phyloP scores from a whole-genome alignment of 2,888 invertebrate genomes.

The Syrphus vitripennis region DNA sequence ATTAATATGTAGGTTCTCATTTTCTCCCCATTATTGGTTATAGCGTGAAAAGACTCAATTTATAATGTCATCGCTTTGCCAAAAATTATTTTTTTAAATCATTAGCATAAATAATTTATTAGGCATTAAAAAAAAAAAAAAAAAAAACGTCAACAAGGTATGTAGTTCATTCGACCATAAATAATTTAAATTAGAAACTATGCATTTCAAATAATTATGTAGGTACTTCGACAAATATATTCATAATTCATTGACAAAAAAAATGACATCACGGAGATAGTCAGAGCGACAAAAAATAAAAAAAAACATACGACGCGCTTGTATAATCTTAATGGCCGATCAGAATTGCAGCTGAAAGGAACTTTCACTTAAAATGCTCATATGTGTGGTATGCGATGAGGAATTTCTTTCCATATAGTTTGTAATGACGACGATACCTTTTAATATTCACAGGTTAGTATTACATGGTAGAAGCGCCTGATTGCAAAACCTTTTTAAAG shows the following conservation, averaged over 20 bases:
- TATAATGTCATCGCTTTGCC: constrained; percentile 37
- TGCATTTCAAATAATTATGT: constrained; percentile 8
- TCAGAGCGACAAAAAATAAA: background rate
- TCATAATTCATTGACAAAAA: background rate
- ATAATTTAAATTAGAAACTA: constrained; percentile 54
- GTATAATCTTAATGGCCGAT: constrained; percentile 61
- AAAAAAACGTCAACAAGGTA: background rate
- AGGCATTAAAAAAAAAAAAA: background rate
- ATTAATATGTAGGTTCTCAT: constrained; percentile 59
- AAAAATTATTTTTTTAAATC: constrained; percentile 6
- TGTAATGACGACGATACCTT: constrained; percentile 30
- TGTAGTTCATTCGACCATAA: constrained; percentile 55
- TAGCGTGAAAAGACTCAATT: constrained; percentile 33
- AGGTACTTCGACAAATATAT: background rate
- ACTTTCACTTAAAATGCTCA: constrained; percentile 69
- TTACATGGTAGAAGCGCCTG: background rate
- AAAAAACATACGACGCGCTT: constrained; percentile 2
- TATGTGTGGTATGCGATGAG: constrained; percentile 53
- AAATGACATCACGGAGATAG: constrained; percentile 65
- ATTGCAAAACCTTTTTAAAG: background rate
- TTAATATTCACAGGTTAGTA: background rate
- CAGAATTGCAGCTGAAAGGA: constrained; percentile 58
- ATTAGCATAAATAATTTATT: constrained; percentile 59
- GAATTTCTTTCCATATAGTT: constrained; percentile 37
- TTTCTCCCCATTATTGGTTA: constrained; percentile 63